Evolutionary conservation across 2,888 invertebrate species (phyloP), one percentile per base, ranked within the genome.

Genomic region (Coronaproctus castanopsis): DNA sequence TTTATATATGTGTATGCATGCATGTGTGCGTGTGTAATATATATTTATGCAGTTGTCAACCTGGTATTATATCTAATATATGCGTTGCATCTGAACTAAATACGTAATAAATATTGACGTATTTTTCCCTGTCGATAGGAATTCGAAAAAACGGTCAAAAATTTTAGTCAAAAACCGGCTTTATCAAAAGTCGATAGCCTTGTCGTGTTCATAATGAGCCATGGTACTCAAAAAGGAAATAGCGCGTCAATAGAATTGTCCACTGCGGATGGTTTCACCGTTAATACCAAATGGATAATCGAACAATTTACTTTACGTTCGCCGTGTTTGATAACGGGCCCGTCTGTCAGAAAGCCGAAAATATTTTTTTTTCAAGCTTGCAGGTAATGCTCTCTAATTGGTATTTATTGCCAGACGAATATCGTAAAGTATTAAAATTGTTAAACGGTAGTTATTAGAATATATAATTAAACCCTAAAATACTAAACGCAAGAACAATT

Each of bases 291-390:
- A 21, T 72, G 76, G 54, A 75, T 85, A 65, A 71, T 82, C 24
- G 72, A 77, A 48, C 73, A 76, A 65, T 84, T 85, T 70, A 76
- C 76, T 67, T 36, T 8, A 8, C 14, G 8, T 36, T 36, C 36
- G n/a, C n/a, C n/a, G n/a, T n/a, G n/a, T 14, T 36, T 36, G 14
- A 36, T 36, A 8, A 65, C 67, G 19, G 73, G 72, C 0, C 68
- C 69, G 58, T 72, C 84, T 61, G 66, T 69, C 10, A 73, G 76
- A 57, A 79, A 82, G 67, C 84, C 85, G 21, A 85, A 85, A 72
- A 78, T 85, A 59, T 81, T 85, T 67, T 75, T 85, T 61, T 83
- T 84, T 68, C 85, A 85, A 68, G 78, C 79, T 64, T 85, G 84
- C 71, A 76, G 82, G 80, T 75, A 67, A 68, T 14, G 21, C n/a